A percentile compares a stretch with the other conserved stretches of the same genome.
Evolutionary conservation across 2,113 vertebrate species (phyloP).

Genomic region (Prinia subflava): DNA sequence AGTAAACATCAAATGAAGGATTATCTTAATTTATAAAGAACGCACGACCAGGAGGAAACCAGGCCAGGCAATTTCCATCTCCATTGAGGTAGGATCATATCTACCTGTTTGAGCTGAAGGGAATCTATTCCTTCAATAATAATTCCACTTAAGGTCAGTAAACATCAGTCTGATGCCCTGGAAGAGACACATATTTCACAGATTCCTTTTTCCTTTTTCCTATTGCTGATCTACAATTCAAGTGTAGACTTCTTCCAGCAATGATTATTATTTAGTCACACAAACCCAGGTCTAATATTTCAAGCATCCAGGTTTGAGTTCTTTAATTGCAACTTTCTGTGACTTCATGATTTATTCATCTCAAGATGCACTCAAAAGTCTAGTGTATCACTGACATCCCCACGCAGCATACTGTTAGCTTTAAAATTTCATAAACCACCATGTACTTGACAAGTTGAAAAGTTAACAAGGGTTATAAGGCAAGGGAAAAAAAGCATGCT

Average conservation of each 20-base stretch:
- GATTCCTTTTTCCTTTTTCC: background rate
- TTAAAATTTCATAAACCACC: constrained; percentile 64
- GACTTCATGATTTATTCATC: constrained; percentile 65
- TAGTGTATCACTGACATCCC: background rate
- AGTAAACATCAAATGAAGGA: background rate
- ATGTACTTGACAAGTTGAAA: constrained; percentile 51
- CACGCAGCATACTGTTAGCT: constrained; percentile 29
- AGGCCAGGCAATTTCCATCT: background rate
- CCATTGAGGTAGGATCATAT: background rate
- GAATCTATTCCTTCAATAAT: background rate
- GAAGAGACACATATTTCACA: background rate
- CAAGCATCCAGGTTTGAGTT: background rate
- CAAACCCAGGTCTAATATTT: background rate
- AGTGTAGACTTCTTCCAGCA: background rate
- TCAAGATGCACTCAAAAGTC: constrained; percentile 54
- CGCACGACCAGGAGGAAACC: background rate
- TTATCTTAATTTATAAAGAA: constrained; percentile 3
- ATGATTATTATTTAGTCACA: background rate
- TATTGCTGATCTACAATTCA: background rate
- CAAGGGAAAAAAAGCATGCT: background rate
- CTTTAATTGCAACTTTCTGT: constrained; percentile 52
- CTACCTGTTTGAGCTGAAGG: background rate
- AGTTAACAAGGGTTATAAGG: constrained; percentile 48
- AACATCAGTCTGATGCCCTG: background rate
- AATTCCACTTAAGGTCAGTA: background rate